phyloP scores from a whole-genome alignment of 2,888 invertebrate species.

The Lasioglossum leucozonium region DNA sequence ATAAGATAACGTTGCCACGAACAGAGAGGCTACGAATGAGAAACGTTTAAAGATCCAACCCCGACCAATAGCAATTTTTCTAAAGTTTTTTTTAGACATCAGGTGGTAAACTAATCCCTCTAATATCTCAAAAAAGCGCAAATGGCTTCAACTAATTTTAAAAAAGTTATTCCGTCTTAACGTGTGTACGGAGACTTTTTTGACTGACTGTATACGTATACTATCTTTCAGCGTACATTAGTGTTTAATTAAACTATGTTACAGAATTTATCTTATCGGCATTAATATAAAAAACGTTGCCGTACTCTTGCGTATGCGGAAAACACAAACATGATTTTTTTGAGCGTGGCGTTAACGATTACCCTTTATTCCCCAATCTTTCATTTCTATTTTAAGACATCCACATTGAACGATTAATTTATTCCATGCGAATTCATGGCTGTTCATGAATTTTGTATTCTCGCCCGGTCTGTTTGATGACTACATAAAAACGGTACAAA shows the following conservation, averaged over 20 bases:
- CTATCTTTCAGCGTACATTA: not conserved
- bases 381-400: constrained; percentile 22
- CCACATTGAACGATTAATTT: not conserved
- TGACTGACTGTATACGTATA: not conserved
- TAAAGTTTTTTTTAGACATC: too few species aligned
- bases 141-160: not conserved
- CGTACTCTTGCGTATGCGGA: not conserved
- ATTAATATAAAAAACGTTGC: constrained; percentile 7
- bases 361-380: not conserved
- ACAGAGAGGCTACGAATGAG: too few species aligned
- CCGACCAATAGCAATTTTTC: too few species aligned
- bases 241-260: constrained; percentile 2
- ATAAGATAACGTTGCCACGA: too few species aligned
- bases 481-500: not conserved
- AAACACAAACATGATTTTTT: constrained; percentile 13
- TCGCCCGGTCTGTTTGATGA: not conserved
- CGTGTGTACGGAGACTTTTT: not conserved
- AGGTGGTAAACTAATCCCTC: not conserved
- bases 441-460: not conserved
- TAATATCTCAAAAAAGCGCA: not conserved
- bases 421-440: not conserved
- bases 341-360: not conserved
- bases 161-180: not conserved
- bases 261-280: constrained; percentile 39
- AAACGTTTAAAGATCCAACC: too few species aligned